These are phyloP conservation scores for Eciton burchellii DNA, from an alignment of 1,140 invertebrate species.

Conservation along the genomic window DNA sequence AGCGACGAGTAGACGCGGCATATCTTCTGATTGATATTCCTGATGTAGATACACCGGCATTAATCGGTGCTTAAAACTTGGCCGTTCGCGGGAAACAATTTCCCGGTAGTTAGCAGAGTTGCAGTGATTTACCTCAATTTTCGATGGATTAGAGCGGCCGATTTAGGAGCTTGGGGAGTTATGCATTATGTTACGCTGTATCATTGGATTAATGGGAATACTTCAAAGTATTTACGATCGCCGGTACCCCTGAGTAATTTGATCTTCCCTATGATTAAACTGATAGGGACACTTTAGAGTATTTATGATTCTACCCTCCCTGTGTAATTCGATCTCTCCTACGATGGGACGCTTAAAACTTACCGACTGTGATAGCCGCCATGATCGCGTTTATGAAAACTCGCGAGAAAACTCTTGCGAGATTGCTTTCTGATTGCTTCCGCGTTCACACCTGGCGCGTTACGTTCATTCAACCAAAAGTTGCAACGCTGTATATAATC, in stretches of 20 bases:
- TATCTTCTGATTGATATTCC: conserved; percentile 46
- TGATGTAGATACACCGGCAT: conserved; percentile 1
- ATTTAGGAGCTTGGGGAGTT: conserved; percentile 24
- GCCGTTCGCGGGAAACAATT: conserved; percentile 12
- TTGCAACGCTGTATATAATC: not conserved
- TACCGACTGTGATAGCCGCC: conserved; percentile 11
- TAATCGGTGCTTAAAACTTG: conserved; percentile 46
- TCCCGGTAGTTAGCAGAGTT: conserved; percentile 16
- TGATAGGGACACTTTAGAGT: conserved; percentile 25
- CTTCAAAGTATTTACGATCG: conserved; percentile 11
- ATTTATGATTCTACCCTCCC: conserved; percentile 28
- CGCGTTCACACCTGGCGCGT: not conserved
- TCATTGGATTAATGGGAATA: conserved; percentile 27
- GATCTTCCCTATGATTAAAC: conserved; percentile 26
- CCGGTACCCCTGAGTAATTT: conserved; percentile 2
- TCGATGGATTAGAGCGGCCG: conserved; percentile 14
- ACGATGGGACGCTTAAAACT: conserved; percentile 33
- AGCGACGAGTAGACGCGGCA: not conserved
- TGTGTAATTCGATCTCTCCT: conserved; percentile 37
- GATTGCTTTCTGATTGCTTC: conserved; percentile 29
- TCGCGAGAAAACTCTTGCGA: conserved; percentile 25
- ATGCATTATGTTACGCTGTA: not conserved
- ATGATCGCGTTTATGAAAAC: conserved; percentile 32
- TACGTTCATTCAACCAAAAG: conserved; percentile 21
- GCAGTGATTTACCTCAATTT: conserved; percentile 25